Base-by-base conservation (phyloP, 2,888 invertebrate species). In the Melangyna quadrimaculata region DNA sequence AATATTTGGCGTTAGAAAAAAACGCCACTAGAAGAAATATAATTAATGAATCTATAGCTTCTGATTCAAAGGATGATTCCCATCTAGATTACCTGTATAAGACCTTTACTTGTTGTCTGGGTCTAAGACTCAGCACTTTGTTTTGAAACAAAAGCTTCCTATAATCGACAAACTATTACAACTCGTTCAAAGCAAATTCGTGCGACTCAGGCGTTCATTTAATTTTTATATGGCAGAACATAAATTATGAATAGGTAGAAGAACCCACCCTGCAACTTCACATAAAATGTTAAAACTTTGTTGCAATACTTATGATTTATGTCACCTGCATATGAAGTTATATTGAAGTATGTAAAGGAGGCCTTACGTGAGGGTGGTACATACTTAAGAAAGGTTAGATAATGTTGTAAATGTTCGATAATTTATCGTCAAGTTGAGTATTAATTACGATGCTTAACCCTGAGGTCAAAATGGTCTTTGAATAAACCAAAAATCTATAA, bases 221-320 rank as follows among this genome's bases (percentile, higher is more conserved):
- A 43, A 43, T 32, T 57, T 19, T 19, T 22, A 7, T 22, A 57
- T 35, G 12, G 5, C 7, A 14, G 22, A 22, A 35, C 7, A 59
- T 22, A 59, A 55, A 51, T 24, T 14, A 24, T 27, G 24, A n/a
- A n/a, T 24, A 8, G 14, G 7, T n/a, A n/a, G 7, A 24, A 27
- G 19, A 12, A 48, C 48, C 22, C 12, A 19, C 35, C 6, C 35
- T 14, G 35, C 8, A 59, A 35, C 6, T 57, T 17, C 19, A 12
- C 24, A 59, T 37, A 12, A 14, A 35, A 19, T 19, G 3, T 17
- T 19, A 8, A 35, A 14, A 59, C 57, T 59, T 35, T 59, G 57
- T 59, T 59, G 57, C 57, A 59, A 35, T 19, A 35, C 37, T 14
- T 6, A 19, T 59, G 57, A 59, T 35, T 59, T 59, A 59, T 59